phyloP scores from a whole-genome alignment of 2,888 invertebrate genomes.

The Lottia gigantea region DNA sequence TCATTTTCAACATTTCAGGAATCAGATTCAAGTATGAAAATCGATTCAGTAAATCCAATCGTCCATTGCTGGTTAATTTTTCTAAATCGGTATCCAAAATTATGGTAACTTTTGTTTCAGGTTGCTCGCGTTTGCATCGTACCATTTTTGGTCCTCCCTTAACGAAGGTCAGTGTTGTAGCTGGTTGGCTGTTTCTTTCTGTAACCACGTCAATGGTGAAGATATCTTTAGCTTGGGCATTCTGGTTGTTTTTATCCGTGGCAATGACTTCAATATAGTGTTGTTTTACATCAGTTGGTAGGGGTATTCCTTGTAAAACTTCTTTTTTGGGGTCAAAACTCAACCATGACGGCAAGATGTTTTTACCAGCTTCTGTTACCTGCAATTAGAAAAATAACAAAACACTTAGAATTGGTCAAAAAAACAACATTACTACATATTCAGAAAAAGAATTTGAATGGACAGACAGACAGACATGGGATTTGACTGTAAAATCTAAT shows the following conservation, averaged over 20 bases:
- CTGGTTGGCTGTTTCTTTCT: constrained; percentile 37
- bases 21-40: constrained; percentile 57
- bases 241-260: constrained; percentile 39
- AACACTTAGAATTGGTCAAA: neutral
- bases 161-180: constrained; percentile 35
- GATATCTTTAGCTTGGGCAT: constrained; percentile 73
- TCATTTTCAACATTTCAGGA: constrained; percentile 54
- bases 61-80: constrained; percentile 74
- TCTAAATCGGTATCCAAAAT: constrained; percentile 78
- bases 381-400: constrained; percentile 34
- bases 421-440: no score
- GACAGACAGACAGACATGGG: no score
- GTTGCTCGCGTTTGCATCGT: constrained; percentile 68
- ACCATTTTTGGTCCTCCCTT: constrained; percentile 49
- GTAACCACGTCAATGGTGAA: constrained; percentile 76
- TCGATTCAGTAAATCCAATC: constrained; percentile 69
- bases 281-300: constrained; percentile 73
- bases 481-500: no score
- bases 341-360: constrained; percentile 64
- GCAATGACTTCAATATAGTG: constrained; percentile 71
- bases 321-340: constrained; percentile 78
- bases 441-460: no score
- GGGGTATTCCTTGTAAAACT: constrained; percentile 81
- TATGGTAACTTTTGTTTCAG: constrained; percentile 75
- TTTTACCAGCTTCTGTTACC: constrained; percentile 52